A percentile compares a stretch with the other conserved stretches of the same genome.
phyloP scores from a whole-genome alignment of 2,797 vertebrate genomes.

The Podarcis siculus region DNA sequence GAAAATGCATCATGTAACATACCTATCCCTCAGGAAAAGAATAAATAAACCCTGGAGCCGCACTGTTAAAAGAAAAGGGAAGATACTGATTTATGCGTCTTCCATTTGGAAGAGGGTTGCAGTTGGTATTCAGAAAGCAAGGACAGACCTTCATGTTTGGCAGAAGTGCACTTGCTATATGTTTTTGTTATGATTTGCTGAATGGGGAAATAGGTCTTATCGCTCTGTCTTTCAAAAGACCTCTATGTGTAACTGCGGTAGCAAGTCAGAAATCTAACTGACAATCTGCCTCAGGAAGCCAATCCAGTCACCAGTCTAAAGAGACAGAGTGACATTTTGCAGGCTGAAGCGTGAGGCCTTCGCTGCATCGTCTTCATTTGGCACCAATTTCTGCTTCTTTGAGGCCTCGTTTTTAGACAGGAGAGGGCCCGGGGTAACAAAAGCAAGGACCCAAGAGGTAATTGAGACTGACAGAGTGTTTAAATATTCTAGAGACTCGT shows the following conservation, averaged over 20 bases:
- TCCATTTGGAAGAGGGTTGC: background rate
- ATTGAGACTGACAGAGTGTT: conserved; percentile 80
- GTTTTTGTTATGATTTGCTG: conserved; percentile 44
- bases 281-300: conserved; percentile 59
- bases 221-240: conserved; percentile 60
- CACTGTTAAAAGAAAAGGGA: background rate
- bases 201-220: conserved; percentile 23
- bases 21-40: background rate
- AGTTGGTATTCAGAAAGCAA: conserved; percentile 38
- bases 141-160: conserved; percentile 34
- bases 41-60: background rate
- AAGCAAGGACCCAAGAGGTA: conserved; percentile 59
- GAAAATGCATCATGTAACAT: background rate
- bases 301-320: conserved; percentile 47
- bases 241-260: conserved; percentile 53
- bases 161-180: background rate
- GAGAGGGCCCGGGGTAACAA: conserved; percentile 69
- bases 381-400: conserved; percentile 52
- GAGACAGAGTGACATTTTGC: conserved; percentile 67
- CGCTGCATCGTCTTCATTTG: conserved; percentile 53
- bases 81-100: background rate
- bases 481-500: conserved; percentile 66
- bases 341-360: conserved; percentile 60
- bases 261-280: conserved; percentile 64
- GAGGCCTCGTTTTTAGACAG: conserved; percentile 54